Percentiles rank a stretch among this genome's conserved stretches.
Evolutionary conservation across 1,140 invertebrate genomes (phyloP).

Genomic region (Drosophila arawakana): DNA sequence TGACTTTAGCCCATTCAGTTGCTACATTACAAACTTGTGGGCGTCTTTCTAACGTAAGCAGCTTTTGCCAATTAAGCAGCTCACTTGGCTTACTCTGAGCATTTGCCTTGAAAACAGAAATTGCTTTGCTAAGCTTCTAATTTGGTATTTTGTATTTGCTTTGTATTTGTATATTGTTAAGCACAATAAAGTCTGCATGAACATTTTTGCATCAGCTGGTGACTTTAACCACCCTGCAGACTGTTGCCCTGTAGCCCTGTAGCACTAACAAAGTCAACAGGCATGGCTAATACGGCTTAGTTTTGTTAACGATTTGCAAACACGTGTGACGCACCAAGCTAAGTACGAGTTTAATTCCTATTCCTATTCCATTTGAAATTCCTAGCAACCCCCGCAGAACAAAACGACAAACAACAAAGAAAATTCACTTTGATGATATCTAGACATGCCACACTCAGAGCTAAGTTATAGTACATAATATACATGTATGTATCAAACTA

Average conservation of each 20-base stretch:
- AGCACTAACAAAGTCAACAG: slow-evolving; percentile 22
- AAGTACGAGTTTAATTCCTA: slow-evolving; percentile 2
- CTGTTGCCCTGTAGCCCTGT: no score
- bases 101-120: slow-evolving; percentile 64
- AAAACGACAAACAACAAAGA: slow-evolving; percentile 51
- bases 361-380: slow-evolving; percentile 3
- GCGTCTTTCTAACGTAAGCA: slow-evolving; percentile 42
- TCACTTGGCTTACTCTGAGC: slow-evolving; percentile 36
- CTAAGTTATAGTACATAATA: not conserved
- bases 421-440: slow-evolving; percentile 63
- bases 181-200: not conserved
- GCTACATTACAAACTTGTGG: slow-evolving; percentile 24
- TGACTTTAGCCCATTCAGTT: slow-evolving; percentile 56
- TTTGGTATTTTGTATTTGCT: slow-evolving; percentile 20
- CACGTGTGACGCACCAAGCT: slow-evolving; percentile 48
- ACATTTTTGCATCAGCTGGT: slow-evolving; percentile 50
- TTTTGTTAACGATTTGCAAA: slow-evolving; percentile 80
- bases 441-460: slow-evolving; percentile 17
- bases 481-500: slow-evolving; percentile 10
- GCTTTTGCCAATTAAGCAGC: slow-evolving; percentile 78
- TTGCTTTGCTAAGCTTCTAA: slow-evolving; percentile 53
- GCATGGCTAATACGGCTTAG: slow-evolving; percentile 71
- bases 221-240: not conserved
- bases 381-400: slow-evolving; percentile 4
- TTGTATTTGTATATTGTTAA: not conserved